phyloP scores from a whole-genome alignment of 2,113 vertebrate genomes.

The Actinemys pallida region DNA sequence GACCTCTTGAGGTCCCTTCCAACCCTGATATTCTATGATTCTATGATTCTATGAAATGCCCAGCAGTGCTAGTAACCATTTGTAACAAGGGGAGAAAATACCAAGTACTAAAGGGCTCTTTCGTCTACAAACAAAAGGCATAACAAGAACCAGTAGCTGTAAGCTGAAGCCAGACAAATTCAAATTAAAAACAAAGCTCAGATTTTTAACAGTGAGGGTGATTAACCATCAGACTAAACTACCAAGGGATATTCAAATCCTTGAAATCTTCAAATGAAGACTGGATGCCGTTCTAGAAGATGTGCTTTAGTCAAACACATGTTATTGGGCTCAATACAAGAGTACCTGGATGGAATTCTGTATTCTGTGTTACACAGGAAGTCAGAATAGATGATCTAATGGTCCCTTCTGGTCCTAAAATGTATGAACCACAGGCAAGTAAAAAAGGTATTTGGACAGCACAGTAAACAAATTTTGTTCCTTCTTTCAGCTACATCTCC shows the following conservation, averaged over 20 bases:
- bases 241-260: not conserved
- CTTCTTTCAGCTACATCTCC: not conserved
- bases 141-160: not conserved
- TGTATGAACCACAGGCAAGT: not conserved
- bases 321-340: fast-evolving
- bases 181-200: fast-evolving
- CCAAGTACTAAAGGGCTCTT: not conserved
- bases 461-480: not conserved
- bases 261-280: not conserved
- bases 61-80: not conserved
- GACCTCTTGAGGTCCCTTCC: too few species aligned
- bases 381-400: not conserved
- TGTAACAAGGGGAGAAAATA: not conserved
- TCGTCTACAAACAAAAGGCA: not conserved
- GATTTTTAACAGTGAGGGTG: not conserved
- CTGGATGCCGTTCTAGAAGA: not conserved
- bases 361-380: not conserved
- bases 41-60: not conserved
- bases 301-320: not conserved
- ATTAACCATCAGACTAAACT: not conserved
- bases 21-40: too few species aligned
- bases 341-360: not conserved
- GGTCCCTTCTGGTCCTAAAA: not conserved
- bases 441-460: not conserved
- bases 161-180: not conserved